Base-by-base conservation (phyloP, 2,797 vertebrate genomes). In the Mormyrus hasselquistii region DNA sequence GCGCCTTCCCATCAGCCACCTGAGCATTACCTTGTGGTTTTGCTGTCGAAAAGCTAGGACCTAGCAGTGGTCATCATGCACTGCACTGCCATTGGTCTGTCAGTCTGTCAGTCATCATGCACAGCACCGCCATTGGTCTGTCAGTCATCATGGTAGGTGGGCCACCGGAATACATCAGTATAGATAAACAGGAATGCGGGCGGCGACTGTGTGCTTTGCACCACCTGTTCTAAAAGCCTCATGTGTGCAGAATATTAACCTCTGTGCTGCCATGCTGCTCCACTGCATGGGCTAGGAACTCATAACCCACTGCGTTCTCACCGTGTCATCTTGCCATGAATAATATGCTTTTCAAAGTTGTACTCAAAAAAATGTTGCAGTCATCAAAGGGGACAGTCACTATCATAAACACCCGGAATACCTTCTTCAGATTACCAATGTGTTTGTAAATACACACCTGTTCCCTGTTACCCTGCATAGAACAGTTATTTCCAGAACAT, bases 11-110 rank as follows among this genome's bases (percentile, higher is more conserved):
- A 44, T 79, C 73, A 79, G 73, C 73, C 73, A 19, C 73, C 38
- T 97, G 97, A 97, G 97, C 98, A 98, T 98, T 98, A 98, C 97
- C 97, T 97, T 97, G 97, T 97, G 95, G 95, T 97, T 98, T 97
- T 97, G 97, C 97, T 97, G 97, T 98, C 95, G 96, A 97, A 96
- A 96, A 96, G 97, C 97, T 98, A 97, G 98, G 97, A 96, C 97
- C 96, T 99, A 98, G 97, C 97, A 95, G 96, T 95, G 96, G 69
- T 7, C 69, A 41, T 41, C 14, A 92, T 95, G 97, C 97, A 97
- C 96, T 96, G 97, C 96, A 95, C 96, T 95, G 96, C 96, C 96
- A 99, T 99, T 99, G 98, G 97, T 97, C 98, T 98, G 98, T 99
- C 97, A 98, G 96, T 96, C 96, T 96, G 95, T 94, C 92, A 94